Evolutionary conservation across 2,797 vertebrate genomes (phyloP).

Genomic region (Siniperca obscura): DNA sequence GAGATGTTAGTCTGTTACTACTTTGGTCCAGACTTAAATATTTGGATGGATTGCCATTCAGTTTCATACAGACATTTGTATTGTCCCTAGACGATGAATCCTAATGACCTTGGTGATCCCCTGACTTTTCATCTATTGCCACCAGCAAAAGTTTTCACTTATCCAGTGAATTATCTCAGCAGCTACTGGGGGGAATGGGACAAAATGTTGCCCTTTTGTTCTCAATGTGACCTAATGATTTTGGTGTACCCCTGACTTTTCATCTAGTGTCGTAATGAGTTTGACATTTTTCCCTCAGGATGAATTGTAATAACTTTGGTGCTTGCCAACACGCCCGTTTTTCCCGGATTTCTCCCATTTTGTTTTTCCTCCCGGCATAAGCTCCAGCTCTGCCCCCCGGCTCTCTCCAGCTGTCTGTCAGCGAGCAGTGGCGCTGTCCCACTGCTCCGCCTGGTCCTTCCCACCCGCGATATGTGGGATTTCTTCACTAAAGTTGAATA

Average conservation of each 20-base stretch:
- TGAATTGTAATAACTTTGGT: constrained; percentile 7
- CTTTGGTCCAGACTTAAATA: not conserved
- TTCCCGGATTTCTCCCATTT: too few relatives aligned
- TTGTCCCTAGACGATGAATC: not conserved
- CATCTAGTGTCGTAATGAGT: not conserved
- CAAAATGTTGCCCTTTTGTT: not conserved
- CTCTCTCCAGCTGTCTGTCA: too few relatives aligned
- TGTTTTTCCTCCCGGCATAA: too few relatives aligned
- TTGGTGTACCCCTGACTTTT: not conserved
- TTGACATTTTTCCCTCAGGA: not conserved
- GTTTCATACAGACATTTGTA: not conserved
- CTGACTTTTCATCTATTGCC: not conserved
- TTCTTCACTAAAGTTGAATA: too few relatives aligned
- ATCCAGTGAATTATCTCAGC: not conserved
- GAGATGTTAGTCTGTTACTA: not conserved
- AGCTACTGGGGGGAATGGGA: not conserved
- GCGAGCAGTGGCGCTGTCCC: too few relatives aligned
- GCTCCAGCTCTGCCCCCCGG: too few relatives aligned
- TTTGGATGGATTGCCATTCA: not conserved
- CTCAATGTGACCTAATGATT: not conserved
- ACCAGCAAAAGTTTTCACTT: not conserved
- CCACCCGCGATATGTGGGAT: too few relatives aligned
- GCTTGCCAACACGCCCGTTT: too few relatives aligned
- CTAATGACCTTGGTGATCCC: not conserved
- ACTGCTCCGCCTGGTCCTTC: too few relatives aligned